Base-by-base conservation (phyloP, 2,888 invertebrate genomes). In the Euzophera pinguis region DNA sequence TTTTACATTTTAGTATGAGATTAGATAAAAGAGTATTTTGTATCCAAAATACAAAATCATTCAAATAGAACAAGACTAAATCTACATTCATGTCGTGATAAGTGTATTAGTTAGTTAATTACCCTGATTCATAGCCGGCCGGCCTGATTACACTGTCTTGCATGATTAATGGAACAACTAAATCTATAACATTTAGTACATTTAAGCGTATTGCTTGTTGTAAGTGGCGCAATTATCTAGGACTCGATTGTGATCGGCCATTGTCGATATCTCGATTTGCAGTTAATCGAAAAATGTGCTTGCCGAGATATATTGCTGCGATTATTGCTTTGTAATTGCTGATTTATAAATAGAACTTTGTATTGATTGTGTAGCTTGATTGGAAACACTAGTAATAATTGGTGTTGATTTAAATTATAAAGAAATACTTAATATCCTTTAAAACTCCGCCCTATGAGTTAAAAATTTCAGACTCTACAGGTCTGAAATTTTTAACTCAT, bases 71-170 rank as follows among this genome's bases (percentile, higher is more conserved):
- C 34, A 9, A 32, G 45, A 14, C 37, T 29, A 27, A 32, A 22
- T 32, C 64, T 64, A 63, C 61, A 71, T 71, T 61, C 62, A 64
- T 73, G 75, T 75, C 74, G 71, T 75, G 79, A 81, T 81, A 82
- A 81, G 75, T 83, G 79, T 79, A 78, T 74, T 73, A 78, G 73
- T 73, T 72, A 72, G 78, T 86, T 87, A 85, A 86, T 86, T 86
- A 82, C 78, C 65, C 66, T 79, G 82, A 84, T 85, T 84, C 83
- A 86, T 84, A 81, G 64, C 67, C 32, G 7, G 71, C 57, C 65
- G 74, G 68, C 77, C 78, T 71, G 73, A 63, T 79, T 78, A 75
- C 76, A 81, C 73, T 65, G 75, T 61, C 60, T 58, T 62, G 62
- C 77, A 80, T 82, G 84, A 87, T 86, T 78, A 85, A 87, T 81